phyloP scores from a whole-genome alignment of 30 jellyfish, hydroid and myxozoan species.

The Clytia hemisphaerica region DNA sequence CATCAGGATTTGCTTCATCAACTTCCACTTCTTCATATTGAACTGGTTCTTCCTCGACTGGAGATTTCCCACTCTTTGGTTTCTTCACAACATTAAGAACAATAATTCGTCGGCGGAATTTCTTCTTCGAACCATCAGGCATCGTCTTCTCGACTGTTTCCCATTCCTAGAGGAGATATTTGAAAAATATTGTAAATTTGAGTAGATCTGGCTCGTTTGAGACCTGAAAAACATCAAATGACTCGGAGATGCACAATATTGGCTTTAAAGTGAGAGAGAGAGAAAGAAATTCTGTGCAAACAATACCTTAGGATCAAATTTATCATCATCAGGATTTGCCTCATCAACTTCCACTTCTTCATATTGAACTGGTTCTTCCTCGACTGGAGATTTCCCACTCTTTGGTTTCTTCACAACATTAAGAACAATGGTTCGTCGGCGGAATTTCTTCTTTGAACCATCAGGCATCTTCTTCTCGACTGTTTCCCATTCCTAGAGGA shows the following conservation, averaged over 20 bases:
- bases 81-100: constrained; percentile 3
- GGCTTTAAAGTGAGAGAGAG: too few species aligned
- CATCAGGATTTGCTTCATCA: constrained; percentile 36
- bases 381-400: too few species aligned
- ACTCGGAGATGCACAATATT: too few species aligned
- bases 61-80: neutral
- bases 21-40: constrained; percentile 60
- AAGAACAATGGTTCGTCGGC: too few species aligned
- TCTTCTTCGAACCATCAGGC: constrained; percentile 63
- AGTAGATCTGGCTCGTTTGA: too few species aligned
- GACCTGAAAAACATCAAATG: too few species aligned
- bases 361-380: constrained; percentile 37
- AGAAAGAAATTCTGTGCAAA: too few species aligned
- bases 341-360: constrained; percentile 67
- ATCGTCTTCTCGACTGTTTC: constrained; percentile 40
- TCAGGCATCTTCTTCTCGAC: constrained; percentile 6
- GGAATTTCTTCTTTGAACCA: neutral
- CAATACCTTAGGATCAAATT: constrained; percentile 27
- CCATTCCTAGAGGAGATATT: constrained; percentile 52
- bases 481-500: constrained; percentile 17
- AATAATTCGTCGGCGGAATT: constrained; percentile 58
- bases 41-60: constrained; percentile 34
- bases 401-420: constrained; percentile 14
- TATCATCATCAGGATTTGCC: constrained; percentile 22
- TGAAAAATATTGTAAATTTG: too few species aligned